phyloP scores from a whole-genome alignment of 1,140 invertebrate species.

The Drosophila busckii region DNA sequence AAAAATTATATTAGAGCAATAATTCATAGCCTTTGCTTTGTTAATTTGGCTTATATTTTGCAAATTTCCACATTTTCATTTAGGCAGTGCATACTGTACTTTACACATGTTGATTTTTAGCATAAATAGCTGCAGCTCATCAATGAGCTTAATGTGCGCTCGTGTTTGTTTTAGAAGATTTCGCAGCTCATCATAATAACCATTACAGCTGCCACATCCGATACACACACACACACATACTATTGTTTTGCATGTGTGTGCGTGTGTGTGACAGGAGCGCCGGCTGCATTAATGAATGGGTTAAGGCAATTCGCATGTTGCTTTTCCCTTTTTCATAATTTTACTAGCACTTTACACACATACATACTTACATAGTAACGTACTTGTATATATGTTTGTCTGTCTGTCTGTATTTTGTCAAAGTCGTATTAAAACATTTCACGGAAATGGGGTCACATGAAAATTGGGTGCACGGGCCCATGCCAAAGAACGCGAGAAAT shows the following conservation, averaged over 20 bases:
- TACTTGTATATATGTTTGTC: neutral
- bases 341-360: conserved; percentile 8
- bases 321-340: conserved; percentile 12
- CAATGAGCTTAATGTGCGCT: conserved; percentile 13
- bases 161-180: conserved; percentile 44
- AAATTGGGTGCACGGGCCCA: conserved; percentile 41
- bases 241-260: too few species aligned
- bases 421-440: conserved; percentile 62
- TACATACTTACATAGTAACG: neutral
- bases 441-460: conserved; percentile 69
- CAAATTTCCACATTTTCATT: too few species aligned
- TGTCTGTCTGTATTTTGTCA: conserved; percentile 44
- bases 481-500: conserved; percentile 45
- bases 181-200: conserved; percentile 50
- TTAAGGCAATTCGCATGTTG: conserved; percentile 60
- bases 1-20: too few species aligned
- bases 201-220: conserved; percentile 1
- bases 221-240: conserved; percentile 3
- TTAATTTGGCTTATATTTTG: too few species aligned
- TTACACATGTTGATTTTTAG: too few species aligned
- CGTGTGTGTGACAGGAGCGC: conserved; percentile 7
- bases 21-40: too few species aligned
- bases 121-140: conserved; percentile 48
- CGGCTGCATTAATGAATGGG: conserved; percentile 54
- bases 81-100: conserved; percentile 46